phyloP scores from a whole-genome alignment of 2,113 vertebrate genomes.

The Thunnus thynnus region DNA sequence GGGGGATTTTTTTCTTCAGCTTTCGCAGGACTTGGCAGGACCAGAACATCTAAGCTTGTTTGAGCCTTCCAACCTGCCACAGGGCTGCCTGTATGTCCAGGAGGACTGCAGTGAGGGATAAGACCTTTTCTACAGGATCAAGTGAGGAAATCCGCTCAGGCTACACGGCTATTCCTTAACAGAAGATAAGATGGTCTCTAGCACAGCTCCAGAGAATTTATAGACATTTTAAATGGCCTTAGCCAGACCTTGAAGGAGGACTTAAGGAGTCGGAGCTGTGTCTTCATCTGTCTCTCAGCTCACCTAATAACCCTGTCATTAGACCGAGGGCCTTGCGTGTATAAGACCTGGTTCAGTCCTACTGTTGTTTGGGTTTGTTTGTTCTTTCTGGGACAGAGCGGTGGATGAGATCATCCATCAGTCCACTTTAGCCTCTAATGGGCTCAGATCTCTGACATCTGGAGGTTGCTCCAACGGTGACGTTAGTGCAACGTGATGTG shows the following conservation, averaged over 20 bases:
- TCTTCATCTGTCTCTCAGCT: slow-evolving; percentile 75
- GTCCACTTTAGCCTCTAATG: slow-evolving; percentile 67
- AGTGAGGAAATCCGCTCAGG: slow-evolving; percentile 76
- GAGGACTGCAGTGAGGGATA: slow-evolving; percentile 65
- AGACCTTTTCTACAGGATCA: slow-evolving; percentile 80
- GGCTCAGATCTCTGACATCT: slow-evolving; percentile 73
- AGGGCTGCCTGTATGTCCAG: slow-evolving; percentile 49
- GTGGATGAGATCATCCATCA: slow-evolving; percentile 73
- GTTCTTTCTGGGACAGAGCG: slow-evolving; percentile 55
- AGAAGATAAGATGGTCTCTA: slow-evolving; percentile 74
- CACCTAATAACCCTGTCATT: slow-evolving; percentile 77
- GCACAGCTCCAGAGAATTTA: slow-evolving; percentile 74
- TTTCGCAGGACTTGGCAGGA: slow-evolving; percentile 50
- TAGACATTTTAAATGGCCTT: slow-evolving; percentile 77
- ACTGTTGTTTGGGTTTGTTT: slow-evolving; percentile 74
- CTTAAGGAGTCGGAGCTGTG: slow-evolving; percentile 69
- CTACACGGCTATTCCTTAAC: slow-evolving; percentile 55
- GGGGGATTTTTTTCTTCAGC: slow-evolving; percentile 2
- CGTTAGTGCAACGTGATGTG: neutral
- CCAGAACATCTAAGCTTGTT: slow-evolving; percentile 63
- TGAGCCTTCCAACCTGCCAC: slow-evolving; percentile 73
- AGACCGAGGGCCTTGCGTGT: slow-evolving; percentile 66
- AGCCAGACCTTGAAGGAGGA: slow-evolving; percentile 70
- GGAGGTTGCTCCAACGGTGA: slow-evolving; percentile 40
- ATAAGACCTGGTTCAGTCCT: slow-evolving; percentile 15